Evolutionary conservation across 2,888 invertebrate genomes (phyloP), one percentile per base, ranked within the genome.

Genomic region (Eupithecia subumbrata): DNA sequence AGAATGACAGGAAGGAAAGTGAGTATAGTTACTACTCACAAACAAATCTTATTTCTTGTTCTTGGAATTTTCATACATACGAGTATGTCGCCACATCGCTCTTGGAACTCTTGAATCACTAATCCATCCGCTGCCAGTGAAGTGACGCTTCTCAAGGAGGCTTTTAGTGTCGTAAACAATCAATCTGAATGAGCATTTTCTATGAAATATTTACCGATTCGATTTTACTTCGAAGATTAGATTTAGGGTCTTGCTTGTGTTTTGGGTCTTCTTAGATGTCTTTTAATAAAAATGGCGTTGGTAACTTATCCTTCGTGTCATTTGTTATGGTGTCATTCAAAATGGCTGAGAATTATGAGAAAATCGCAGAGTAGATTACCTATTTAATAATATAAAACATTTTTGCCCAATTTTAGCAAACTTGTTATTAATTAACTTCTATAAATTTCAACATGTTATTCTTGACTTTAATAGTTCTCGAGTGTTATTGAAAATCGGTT

Each of bases 141-240:
- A 74, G 69, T 69, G 66, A 64, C 66, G 67, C 73, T 64, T 72
- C 64, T 72, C 60, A 75, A 70, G 63, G 75, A 75, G 71, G 73
- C 76, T 76, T 75, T 76, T 64, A 76, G 73, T 76, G 72, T 76
- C 75, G 73, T 74, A 76, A 79, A 79, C 71, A 79, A 73, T 74
- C 71, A 79, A 73, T 74, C 66, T 66, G 30, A 30, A 64, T 48
- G 60, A 67, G 40, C n/a, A 22, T 67, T 67, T 37, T 40, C 67
- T 40, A 40, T n/a, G 37, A 37, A 67, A 40, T 40, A 22, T 67
- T 67, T 67, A 67, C 37, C 1, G n/a, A 40, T 67, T 40, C 18
- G 12, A 67, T 60, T 60, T 60, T 12, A 56, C 12, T 56, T 52
- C n/a, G n/a, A 52, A 52, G 52, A 52, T 11, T 22, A 5, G 9